phyloP scores from a whole-genome alignment of 2,113 vertebrate species.

The Notothenia coriiceps region DNA sequence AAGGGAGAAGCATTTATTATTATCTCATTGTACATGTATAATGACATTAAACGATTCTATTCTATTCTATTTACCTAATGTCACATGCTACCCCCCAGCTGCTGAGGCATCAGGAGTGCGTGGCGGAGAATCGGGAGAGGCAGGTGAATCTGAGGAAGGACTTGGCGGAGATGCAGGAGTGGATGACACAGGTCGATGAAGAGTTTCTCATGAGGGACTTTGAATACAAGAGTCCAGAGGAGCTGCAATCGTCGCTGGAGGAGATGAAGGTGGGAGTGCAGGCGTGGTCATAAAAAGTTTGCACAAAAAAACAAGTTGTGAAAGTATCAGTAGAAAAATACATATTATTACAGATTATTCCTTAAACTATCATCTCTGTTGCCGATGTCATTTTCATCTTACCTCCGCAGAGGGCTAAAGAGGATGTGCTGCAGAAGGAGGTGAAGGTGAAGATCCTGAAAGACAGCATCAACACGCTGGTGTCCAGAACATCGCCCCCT shows the following conservation, averaged over 20 bases:
- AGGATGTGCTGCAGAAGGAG: slow-evolving; percentile 98
- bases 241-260: slow-evolving; percentile 91
- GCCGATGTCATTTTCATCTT: background rate
- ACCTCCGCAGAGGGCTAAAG: slow-evolving; percentile 90
- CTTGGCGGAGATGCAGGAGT: slow-evolving; percentile 98
- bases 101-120: slow-evolving; percentile 87
- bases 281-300: background rate
- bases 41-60: no score
- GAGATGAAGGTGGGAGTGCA: slow-evolving; percentile 93
- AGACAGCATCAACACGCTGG: slow-evolving; percentile 93
- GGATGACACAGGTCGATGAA: slow-evolving; percentile 96
- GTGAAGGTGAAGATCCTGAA: slow-evolving; percentile 98
- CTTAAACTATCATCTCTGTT: background rate
- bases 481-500: slow-evolving; percentile 83
- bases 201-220: slow-evolving; percentile 98
- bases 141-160: slow-evolving; percentile 95
- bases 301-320: no score
- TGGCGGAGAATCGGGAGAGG: slow-evolving; percentile 92
- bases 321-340: no score
- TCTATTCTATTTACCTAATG: background rate
- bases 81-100: slow-evolving; percentile 80
- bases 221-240: slow-evolving; percentile 96
- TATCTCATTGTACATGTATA: no score
- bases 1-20: no score
- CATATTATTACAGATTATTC: no score